phyloP scores from a whole-genome alignment of 2,797 vertebrate species.

The Gephyroberyx darwinii region DNA sequence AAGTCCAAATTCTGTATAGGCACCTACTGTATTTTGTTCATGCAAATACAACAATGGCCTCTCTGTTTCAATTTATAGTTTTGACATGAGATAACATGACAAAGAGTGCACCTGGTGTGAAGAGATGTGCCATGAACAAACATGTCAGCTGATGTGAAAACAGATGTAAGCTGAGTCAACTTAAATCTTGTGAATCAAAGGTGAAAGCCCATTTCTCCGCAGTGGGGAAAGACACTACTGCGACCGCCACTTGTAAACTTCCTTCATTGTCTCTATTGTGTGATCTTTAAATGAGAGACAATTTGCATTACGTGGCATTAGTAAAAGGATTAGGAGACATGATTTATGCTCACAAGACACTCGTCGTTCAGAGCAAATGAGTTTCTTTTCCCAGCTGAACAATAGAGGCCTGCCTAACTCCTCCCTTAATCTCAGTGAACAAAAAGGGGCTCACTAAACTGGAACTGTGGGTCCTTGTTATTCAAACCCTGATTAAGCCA shows the following conservation, averaged over 20 bases:
- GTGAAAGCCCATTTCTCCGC: slow-evolving; percentile 52
- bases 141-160: slow-evolving; percentile 14
- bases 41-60: neutral
- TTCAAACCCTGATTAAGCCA: slow-evolving; percentile 80
- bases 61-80: neutral
- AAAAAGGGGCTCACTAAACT: slow-evolving; percentile 80
- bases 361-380: slow-evolving; percentile 85
- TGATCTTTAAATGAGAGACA: slow-evolving; percentile 81
- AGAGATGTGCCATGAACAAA: slow-evolving; percentile 31
- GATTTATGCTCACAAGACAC: slow-evolving; percentile 85
- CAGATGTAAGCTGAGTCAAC: slow-evolving; percentile 31
- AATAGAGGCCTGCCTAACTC: slow-evolving; percentile 79
- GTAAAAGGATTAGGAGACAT: slow-evolving; percentile 83
- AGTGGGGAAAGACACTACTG: slow-evolving; percentile 45
- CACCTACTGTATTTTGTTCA: neutral
- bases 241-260: slow-evolving; percentile 56
- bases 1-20: neutral
- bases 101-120: slow-evolving; percentile 16
- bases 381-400: slow-evolving; percentile 83
- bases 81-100: slow-evolving; percentile 14
- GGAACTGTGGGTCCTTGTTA: slow-evolving; percentile 81
- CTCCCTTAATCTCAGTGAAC: slow-evolving; percentile 83
- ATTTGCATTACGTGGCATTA: slow-evolving; percentile 83
- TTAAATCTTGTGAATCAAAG: slow-evolving; percentile 52
- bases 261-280: slow-evolving; percentile 76